Evolutionary conservation across 30 jellyfish, hydroid and myxozoan genomes (phyloP).

Genomic region (Pseudorhiza aurosa): DNA sequence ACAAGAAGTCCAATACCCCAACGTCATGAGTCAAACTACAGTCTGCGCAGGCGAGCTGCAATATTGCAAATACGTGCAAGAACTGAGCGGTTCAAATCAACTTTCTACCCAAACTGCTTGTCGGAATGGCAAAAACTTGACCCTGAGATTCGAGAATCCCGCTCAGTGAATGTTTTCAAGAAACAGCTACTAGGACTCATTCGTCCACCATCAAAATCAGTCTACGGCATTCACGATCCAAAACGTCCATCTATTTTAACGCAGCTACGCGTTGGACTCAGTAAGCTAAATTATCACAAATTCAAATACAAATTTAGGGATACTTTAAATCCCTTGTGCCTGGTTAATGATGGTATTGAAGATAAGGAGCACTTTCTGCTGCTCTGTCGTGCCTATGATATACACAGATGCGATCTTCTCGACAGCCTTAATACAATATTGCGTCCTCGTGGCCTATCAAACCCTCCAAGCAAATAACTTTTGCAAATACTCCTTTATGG

Average conservation of each 20-base stretch:
- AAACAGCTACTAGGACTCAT: not conserved
- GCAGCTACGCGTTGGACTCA: constrained; percentile 43
- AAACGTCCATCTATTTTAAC: constrained; percentile 14
- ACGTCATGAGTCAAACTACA: constrained; percentile 22
- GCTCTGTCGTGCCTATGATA: constrained; percentile 2
- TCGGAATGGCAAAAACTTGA: not conserved
- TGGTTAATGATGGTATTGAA: constrained; percentile 26
- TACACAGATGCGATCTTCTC: not conserved
- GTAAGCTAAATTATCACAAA: constrained; percentile 24
- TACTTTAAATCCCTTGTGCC: constrained; percentile 40
- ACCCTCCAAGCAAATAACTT: not conserved
- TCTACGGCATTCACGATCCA: not conserved
- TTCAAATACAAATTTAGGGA: not conserved
- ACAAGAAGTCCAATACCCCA: constrained; percentile 8
- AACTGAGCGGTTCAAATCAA: constrained; percentile 6
- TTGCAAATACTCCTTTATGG: not conserved
- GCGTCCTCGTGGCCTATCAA: not conserved
- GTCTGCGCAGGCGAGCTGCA: constrained; percentile 28
- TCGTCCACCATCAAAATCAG: constrained; percentile 14
- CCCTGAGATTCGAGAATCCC: not conserved
- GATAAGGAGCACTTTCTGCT: constrained; percentile 49
- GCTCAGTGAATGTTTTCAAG: not conserved
- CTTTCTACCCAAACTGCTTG: constrained; percentile 17
- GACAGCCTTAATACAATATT: not conserved
- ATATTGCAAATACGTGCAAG: constrained; percentile 14